phyloP scores from a whole-genome alignment of 1,140 invertebrate genomes.

The Drosophila elegans region DNA sequence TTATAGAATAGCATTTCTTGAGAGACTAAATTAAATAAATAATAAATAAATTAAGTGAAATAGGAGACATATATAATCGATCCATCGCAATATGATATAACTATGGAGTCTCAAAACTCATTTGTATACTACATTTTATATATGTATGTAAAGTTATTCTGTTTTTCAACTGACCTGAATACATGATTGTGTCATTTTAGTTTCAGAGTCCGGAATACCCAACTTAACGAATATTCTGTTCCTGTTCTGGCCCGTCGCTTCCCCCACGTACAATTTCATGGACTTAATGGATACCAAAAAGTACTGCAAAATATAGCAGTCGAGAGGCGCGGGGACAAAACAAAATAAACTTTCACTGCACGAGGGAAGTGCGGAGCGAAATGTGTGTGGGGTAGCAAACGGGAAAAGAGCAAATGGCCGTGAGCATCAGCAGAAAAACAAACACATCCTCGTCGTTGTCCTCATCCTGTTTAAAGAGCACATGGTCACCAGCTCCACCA shows the following conservation, averaged over 20 bases:
- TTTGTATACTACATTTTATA: no score
- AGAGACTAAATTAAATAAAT: no score
- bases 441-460: slow-evolving; percentile 19
- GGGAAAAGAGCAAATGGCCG: slow-evolving; percentile 57
- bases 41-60: no score
- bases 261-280: neutral
- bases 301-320: slow-evolving; percentile 45
- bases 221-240: slow-evolving; percentile 13
- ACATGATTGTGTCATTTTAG: slow-evolving; percentile 43
- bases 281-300: slow-evolving; percentile 1
- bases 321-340: slow-evolving; percentile 14
- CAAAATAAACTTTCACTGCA: slow-evolving; percentile 54
- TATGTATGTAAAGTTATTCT: no score
- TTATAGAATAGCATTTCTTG: neutral
- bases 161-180: slow-evolving; percentile 5
- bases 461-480: slow-evolving; percentile 36
- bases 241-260: neutral
- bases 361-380: slow-evolving; percentile 14
- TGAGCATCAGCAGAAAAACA: slow-evolving; percentile 46
- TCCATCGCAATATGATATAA: no score
- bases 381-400: slow-evolving; percentile 22
- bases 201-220: slow-evolving; percentile 34
- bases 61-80: no score
- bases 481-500: slow-evolving; percentile 32
- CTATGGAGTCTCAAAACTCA: no score